These are phyloP conservation scores for Taxidea taxus DNA, from an alignment of 2,113 vertebrate genomes.

Conservation along the genomic window DNA sequence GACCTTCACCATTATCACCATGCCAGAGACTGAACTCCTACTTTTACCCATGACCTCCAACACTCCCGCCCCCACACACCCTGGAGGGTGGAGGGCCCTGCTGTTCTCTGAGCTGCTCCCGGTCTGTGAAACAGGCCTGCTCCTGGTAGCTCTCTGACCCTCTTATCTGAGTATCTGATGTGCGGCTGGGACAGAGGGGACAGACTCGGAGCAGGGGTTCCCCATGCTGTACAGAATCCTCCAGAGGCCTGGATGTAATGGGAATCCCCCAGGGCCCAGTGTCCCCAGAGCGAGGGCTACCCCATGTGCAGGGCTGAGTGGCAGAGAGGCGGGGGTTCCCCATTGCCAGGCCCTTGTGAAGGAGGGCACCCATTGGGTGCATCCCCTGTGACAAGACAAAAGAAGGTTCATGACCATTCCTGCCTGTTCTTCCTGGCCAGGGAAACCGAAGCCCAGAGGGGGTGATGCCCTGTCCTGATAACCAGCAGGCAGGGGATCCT, in stretches of 20 bases:
- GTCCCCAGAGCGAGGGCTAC: not conserved
- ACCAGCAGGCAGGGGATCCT: not conserved
- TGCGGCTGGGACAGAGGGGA: not conserved
- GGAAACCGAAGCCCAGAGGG: not conserved
- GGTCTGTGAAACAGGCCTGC: not conserved
- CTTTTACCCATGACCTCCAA: not conserved
- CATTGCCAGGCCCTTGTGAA: accelerated
- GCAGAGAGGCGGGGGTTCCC: not conserved
- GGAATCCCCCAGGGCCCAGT: not conserved
- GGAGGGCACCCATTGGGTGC: not conserved
- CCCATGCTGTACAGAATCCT: accelerated
- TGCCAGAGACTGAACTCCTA: accelerated
- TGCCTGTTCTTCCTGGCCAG: not conserved
- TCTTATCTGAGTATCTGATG: not conserved
- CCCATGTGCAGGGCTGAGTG: accelerated
- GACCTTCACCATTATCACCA: accelerated
- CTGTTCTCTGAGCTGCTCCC: not conserved
- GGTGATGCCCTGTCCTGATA: not conserved
- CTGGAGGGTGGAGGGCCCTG: accelerated
- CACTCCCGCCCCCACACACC: accelerated
- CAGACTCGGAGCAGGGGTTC: too few species aligned
- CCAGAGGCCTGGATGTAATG: accelerated
- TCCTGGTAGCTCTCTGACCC: not conserved
- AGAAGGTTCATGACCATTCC: not conserved
- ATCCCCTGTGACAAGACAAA: not conserved